Percentiles rank a stretch among this genome's conserved stretches.
These are phyloP conservation scores for Drosophila oshimai DNA, from an alignment of 1,140 invertebrate species.

Conservation along the genomic window DNA sequence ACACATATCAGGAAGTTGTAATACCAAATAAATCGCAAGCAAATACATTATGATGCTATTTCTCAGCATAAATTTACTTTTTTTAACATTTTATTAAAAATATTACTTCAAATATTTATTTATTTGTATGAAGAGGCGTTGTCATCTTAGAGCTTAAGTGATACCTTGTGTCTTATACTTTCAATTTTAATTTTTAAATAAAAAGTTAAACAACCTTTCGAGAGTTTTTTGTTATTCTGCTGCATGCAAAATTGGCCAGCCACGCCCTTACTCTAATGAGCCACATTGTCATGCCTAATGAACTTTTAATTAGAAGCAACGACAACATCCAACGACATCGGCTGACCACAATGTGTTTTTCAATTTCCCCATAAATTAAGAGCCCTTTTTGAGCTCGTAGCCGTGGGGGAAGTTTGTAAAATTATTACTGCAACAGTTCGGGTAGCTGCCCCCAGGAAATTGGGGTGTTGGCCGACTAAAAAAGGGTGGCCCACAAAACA, in stretches of 20 bases:
- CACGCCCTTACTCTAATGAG: constrained; percentile 43
- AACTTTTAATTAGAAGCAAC: constrained; percentile 76
- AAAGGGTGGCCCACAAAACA: constrained; percentile 11
- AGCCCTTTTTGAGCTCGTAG: neutral
- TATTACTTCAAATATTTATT: neutral
- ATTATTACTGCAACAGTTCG: constrained; percentile 27
- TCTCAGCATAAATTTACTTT: no score
- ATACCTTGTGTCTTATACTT: no score
- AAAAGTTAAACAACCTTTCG: no score
- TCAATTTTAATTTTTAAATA: neutral
- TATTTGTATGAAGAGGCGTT: no score
- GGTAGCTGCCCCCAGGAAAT: neutral
- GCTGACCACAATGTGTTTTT: constrained; percentile 61
- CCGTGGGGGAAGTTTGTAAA: constrained; percentile 17
- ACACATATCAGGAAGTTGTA: no score
- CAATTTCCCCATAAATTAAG: constrained; percentile 66
- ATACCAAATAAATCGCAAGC: no score
- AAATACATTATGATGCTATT: no score
- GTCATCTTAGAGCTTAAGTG: no score
- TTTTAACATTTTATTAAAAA: no score
- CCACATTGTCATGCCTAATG: constrained; percentile 68
- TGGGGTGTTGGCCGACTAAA: neutral
- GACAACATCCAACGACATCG: constrained; percentile 40
- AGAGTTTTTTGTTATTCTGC: neutral
- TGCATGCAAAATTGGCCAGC: constrained; percentile 6